Conservation (phyloP, 2,888 invertebrate species). For the Sisyra nigra region DNA sequence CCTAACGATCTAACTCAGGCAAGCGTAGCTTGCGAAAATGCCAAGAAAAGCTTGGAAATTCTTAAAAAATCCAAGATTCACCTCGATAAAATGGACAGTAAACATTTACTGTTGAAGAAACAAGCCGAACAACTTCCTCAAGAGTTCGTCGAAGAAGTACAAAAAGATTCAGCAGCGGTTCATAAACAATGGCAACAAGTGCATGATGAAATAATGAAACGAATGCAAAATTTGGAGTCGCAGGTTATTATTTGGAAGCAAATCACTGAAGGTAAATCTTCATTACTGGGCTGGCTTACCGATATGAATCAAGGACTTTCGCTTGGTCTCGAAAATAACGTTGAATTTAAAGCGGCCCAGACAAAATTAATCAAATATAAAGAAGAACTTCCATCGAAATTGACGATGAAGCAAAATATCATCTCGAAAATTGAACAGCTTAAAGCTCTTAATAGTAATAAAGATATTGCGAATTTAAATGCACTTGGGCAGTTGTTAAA, state of each 20-base stretch:
- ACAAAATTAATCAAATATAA: slow-evolving; percentile 67
- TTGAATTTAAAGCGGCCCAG: slow-evolving; percentile 68
- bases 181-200: slow-evolving; percentile 54
- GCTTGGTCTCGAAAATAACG: slow-evolving; percentile 56
- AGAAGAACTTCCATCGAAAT: slow-evolving; percentile 67
- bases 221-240: slow-evolving; percentile 68
- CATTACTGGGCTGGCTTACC: slow-evolving; percentile 67
- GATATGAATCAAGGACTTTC: slow-evolving; percentile 65
- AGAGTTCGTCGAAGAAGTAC: slow-evolving; percentile 42
- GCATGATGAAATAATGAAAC: slow-evolving; percentile 53
- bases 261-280: slow-evolving; percentile 72
- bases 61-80: slow-evolving; percentile 57
- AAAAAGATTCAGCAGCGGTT: slow-evolving; percentile 41
- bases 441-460: slow-evolving; percentile 53
- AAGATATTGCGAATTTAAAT: slow-evolving; percentile 49
- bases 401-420: slow-evolving; percentile 60
- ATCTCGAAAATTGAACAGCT: slow-evolving; percentile 66
- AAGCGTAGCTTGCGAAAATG: slow-evolving; percentile 51
- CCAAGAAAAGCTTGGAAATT: slow-evolving; percentile 57
- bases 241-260: slow-evolving; percentile 88
- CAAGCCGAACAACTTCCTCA: slow-evolving; percentile 47
- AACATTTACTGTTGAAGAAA: slow-evolving; percentile 52
- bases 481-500: slow-evolving; percentile 49
- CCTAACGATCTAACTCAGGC: slow-evolving; percentile 61
- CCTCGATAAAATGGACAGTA: slow-evolving; percentile 63